A percentile compares a stretch with the other conserved stretches of the same genome.
These are phyloP conservation scores for Siniperca knerii DNA, from an alignment of 2,113 vertebrate genomes.

Conservation along the genomic window DNA sequence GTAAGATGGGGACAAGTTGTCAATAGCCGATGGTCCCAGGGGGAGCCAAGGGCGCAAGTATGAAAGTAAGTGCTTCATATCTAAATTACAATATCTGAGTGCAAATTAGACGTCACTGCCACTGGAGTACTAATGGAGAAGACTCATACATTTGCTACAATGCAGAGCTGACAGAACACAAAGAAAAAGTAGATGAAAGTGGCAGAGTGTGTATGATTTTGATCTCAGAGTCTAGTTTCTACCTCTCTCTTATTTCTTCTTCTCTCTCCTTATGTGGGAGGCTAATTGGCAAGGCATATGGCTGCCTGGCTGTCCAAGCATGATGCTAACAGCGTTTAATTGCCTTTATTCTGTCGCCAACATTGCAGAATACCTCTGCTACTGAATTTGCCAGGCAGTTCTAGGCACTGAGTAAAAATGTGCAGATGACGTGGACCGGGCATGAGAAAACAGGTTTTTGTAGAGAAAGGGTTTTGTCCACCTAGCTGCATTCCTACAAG, in stretches of 20 bases:
- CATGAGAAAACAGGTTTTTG: slow-evolving; percentile 57
- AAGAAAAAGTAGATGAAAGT: slow-evolving; percentile 38
- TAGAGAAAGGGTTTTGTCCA: slow-evolving; percentile 74
- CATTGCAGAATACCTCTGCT: slow-evolving; percentile 61
- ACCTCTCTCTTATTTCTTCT: slow-evolving; percentile 26
- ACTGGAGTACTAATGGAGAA: slow-evolving; percentile 35
- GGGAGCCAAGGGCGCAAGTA: slow-evolving; percentile 33
- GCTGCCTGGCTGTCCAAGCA: slow-evolving; percentile 55
- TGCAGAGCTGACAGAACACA: slow-evolving; percentile 64
- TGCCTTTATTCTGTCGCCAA: slow-evolving; percentile 66
- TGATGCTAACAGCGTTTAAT: slow-evolving; percentile 67
- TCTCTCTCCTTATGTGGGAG: slow-evolving; percentile 41
- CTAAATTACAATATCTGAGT: slow-evolving; percentile 61
- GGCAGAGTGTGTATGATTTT: slow-evolving; percentile 50
- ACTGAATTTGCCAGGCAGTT: slow-evolving; percentile 57
- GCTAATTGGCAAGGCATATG: slow-evolving; percentile 69
- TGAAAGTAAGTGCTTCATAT: slow-evolving; percentile 52
- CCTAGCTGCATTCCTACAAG: slow-evolving; percentile 73
- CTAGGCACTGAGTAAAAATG: slow-evolving; percentile 53
- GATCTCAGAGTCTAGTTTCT: slow-evolving; percentile 37
- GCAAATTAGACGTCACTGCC: slow-evolving; percentile 72
- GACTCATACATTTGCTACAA: slow-evolving; percentile 33
- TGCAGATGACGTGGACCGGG: slow-evolving; percentile 25
- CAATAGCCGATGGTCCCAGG: slow-evolving; percentile 34
- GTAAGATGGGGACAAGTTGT: slow-evolving; percentile 10